Conservation (phyloP, 2,888 invertebrate species). For the Tenthredo scrophulariae region DNA sequence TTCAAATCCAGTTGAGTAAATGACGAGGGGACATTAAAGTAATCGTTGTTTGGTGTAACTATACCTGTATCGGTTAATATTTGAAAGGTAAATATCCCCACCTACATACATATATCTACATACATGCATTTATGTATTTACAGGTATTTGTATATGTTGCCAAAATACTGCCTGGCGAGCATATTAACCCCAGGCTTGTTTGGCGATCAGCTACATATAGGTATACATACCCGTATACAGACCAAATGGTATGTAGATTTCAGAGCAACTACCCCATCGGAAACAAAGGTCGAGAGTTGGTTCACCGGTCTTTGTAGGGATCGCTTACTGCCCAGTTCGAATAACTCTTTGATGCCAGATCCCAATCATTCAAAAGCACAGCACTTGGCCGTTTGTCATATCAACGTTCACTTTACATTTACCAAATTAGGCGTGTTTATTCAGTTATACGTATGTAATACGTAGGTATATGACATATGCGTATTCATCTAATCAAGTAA, state of each 20-base stretch:
- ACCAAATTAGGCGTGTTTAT: neutral
- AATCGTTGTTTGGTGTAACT: neutral
- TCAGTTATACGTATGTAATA: neutral
- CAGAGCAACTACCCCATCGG: neutral
- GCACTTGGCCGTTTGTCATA: neutral
- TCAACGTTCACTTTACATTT: neutral
- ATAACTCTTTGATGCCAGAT: conserved; percentile 4
- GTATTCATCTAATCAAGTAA: neutral
- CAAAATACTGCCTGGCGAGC: conserved; percentile 14
- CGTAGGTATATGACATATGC: neutral
- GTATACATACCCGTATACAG: neutral
- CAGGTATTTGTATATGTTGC: neutral
- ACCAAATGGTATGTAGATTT: neutral
- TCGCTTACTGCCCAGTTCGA: neutral
- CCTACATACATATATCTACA: neutral
- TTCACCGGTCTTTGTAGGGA: neutral
- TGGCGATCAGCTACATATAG: neutral
- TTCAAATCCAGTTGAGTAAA: conserved; percentile 2
- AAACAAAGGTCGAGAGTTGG: conserved; percentile 26
- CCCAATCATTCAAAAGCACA: neutral
- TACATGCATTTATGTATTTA: conserved; percentile 1
- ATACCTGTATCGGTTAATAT: neutral
- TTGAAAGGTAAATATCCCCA: neutral
- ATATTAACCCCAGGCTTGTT: neutral
- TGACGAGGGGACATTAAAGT: conserved; percentile 1